These are phyloP conservation scores for Ambastaia sidthimunki DNA, from an alignment of 2,797 vertebrate species.

Conservation along the genomic window DNA sequence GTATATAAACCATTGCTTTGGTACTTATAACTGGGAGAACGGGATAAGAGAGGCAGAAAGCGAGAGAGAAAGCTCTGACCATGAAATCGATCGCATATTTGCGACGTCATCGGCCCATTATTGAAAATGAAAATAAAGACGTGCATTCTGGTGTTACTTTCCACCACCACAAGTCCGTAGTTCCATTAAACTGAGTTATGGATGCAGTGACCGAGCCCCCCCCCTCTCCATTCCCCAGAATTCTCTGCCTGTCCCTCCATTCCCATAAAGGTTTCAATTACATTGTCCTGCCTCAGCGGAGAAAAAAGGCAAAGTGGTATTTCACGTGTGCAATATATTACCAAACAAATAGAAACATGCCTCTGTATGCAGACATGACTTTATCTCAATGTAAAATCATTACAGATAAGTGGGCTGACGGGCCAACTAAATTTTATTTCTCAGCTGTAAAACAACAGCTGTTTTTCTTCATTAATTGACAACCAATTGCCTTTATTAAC, in stretches of 20 bases:
- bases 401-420: background rate
- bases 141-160: conserved; percentile 59
- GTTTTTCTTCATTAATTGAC: too few species aligned
- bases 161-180: conserved; percentile 60
- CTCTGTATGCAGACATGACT: background rate
- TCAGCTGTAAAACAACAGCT: too few species aligned
- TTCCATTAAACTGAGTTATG: conserved; percentile 64
- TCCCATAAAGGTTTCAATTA: conserved; percentile 61
- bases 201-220: conserved; percentile 51
- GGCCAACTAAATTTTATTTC: background rate
- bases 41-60: conserved; percentile 1
- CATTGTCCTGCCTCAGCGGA: conserved; percentile 46
- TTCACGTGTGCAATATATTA: conserved; percentile 46
- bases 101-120: conserved; percentile 60
- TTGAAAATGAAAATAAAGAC: conserved; percentile 63
- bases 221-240: conserved; percentile 37
- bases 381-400: background rate
- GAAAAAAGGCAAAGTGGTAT: conserved; percentile 44
- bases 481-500: too few species aligned
- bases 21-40: conserved; percentile 9
- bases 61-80: conserved; percentile 30
- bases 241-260: conserved; percentile 45
- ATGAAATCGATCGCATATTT: conserved; percentile 59
- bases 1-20: background rate
- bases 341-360: conserved; percentile 35